Conservation (phyloP, 2,888 invertebrate genomes). For the Rhamnusium bicolor region DNA sequence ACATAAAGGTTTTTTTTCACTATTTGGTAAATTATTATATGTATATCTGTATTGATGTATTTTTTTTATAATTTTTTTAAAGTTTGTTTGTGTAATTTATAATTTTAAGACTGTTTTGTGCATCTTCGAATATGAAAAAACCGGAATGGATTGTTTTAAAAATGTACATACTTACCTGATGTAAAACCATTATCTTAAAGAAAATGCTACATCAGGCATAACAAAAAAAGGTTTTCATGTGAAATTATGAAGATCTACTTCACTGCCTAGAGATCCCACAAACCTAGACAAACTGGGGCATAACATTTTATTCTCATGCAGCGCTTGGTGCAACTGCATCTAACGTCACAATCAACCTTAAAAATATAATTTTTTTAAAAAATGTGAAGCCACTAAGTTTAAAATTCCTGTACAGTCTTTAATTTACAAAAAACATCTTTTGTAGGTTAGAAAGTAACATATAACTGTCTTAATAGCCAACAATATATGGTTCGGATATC, state of each 20-base stretch:
- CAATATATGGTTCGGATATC: too few relatives aligned
- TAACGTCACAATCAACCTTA: too few relatives aligned
- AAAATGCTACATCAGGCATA: too few relatives aligned
- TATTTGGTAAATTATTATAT: neutral
- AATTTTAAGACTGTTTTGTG: slow-evolving; percentile 21
- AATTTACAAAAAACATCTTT: too few relatives aligned
- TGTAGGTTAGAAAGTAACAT: too few relatives aligned
- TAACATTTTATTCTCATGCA: too few relatives aligned
- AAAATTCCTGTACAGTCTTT: too few relatives aligned
- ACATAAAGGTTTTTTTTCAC: slow-evolving; percentile 18
- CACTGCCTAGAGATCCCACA: neutral
- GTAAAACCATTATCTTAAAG: neutral
- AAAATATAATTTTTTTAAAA: too few relatives aligned
- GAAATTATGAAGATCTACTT: neutral
- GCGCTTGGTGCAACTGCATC: too few relatives aligned
- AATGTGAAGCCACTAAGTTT: too few relatives aligned
- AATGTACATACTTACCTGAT: neutral
- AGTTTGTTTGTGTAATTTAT: neutral
- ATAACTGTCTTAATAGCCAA: too few relatives aligned
- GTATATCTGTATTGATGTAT: neutral
- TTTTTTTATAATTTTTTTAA: slow-evolving; percentile 24
- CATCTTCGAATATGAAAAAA: slow-evolving; percentile 10
- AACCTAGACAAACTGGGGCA: too few relatives aligned
- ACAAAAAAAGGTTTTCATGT: neutral
- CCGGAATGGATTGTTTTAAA: slow-evolving; percentile 14